Evolutionary conservation across 2,888 invertebrate species (phyloP), one percentile per base, ranked within the genome.

Genomic region (Plemyria rubiginata): DNA sequence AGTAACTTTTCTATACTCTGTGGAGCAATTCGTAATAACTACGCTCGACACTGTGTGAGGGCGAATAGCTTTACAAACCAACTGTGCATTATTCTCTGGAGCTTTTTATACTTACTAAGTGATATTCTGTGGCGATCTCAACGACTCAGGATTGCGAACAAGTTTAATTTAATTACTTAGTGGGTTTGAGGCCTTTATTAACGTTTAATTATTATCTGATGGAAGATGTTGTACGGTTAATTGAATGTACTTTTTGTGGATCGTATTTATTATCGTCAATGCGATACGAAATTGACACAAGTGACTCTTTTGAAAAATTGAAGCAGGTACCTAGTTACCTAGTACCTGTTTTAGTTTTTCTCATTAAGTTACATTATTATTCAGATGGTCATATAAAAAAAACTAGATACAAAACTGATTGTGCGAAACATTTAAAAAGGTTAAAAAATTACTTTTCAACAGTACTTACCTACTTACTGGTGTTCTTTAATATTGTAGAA

Each of bases 101-200:
- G 28, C 9, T 40, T 22, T 58, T 55, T 0, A 46, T 63, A 63
- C 3, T 41, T 48, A 63, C 46, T 63, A 51, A n/a, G 28, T 29
- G 4, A 5, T 55, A 60, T 38, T 56, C 64, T 49, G 49, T 48
- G 56, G 22, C 22, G 22, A 15, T 29, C 36, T 32, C 36, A 32
- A 57, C 49, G 50, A 28, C 48, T 45, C 3, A 4, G 16, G 11
- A 45, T 15, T 13, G 46, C 32, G 41, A 65, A 60, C 68, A 52
- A 64, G 60, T 65, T 70, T 55, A 67, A 64, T 68, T 70, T 68
- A 68, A 67, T 63, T 68, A 70, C 66, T 63, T 32, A 63, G 61
- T 61, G 57, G 57, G 52, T 64, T 59, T 60, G 53, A 68, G 61
- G 60, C 65, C 66, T 68, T 70, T 50, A 70, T 68, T 68, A 68